These are phyloP conservation scores for Plectropomus leopardus DNA, from an alignment of 2,113 vertebrate genomes.

Conservation along the genomic window DNA sequence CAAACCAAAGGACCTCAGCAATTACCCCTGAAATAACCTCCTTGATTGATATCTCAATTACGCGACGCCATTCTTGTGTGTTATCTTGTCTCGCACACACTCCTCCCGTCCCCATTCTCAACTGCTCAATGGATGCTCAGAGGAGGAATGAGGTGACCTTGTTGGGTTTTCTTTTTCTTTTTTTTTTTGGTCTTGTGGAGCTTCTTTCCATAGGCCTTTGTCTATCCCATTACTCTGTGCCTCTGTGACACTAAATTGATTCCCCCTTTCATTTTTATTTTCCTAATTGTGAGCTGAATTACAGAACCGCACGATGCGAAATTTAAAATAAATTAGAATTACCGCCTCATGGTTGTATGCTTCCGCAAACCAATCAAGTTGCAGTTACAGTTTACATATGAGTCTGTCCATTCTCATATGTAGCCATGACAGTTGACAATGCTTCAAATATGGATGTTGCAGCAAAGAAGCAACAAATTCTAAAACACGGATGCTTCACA, in stretches of 20 bases:
- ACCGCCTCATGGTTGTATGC: too few species aligned
- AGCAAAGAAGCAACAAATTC: too few species aligned
- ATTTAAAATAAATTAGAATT: not conserved
- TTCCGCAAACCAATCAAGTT: too few species aligned
- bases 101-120: constrained; percentile 68
- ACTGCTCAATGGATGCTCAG: constrained; percentile 68
- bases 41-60: constrained; percentile 87
- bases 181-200: not conserved
- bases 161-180: constrained; percentile 27
- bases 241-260: not conserved
- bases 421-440: too few species aligned
- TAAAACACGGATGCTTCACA: too few species aligned
- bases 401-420: too few species aligned
- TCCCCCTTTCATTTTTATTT: constrained; percentile 50
- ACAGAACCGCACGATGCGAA: not conserved
- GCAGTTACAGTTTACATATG: too few species aligned
- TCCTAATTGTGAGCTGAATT: constrained; percentile 38
- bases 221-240: constrained; percentile 40
- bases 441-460: too few species aligned
- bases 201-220: constrained; percentile 38
- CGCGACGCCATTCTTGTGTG: constrained; percentile 73
- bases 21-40: constrained; percentile 85
- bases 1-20: constrained; percentile 76
- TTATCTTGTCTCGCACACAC: constrained; percentile 81
- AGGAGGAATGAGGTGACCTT: constrained; percentile 78